Evolutionary conservation across 2,797 vertebrate species (phyloP).

Genomic region (Ptychobarbus kaznakovi): DNA sequence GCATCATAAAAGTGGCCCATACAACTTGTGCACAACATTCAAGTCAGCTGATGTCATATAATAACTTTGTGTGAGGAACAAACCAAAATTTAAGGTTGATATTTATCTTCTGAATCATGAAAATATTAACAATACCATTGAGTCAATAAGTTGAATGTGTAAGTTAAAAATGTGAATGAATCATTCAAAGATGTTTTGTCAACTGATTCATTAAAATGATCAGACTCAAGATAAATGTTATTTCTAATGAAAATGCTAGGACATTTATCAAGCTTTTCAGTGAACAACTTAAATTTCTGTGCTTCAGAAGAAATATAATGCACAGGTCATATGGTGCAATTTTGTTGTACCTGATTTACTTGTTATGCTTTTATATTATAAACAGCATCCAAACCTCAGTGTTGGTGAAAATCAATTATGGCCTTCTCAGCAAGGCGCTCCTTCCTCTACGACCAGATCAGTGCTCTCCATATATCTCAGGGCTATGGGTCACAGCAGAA

Average conservation of each 20-base stretch:
- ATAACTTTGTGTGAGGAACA: background rate
- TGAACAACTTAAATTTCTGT: background rate
- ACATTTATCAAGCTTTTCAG: background rate
- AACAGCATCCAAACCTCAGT: background rate
- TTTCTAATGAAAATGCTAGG: background rate
- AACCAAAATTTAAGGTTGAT: background rate
- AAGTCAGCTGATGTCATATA: background rate
- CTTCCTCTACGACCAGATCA: background rate
- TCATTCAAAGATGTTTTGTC: background rate
- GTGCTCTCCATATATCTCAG: background rate
- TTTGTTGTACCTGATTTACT: background rate
- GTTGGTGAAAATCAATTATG: background rate
- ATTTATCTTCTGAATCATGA: too few species aligned
- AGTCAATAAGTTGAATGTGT: background rate
- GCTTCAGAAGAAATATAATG: background rate
- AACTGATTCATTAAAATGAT: background rate
- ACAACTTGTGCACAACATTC: background rate
- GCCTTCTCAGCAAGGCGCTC: background rate
- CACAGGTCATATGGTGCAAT: background rate
- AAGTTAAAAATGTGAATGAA: background rate
- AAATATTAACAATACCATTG: too few species aligned
- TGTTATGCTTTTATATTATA: background rate
- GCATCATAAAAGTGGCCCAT: background rate
- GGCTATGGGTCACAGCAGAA: background rate
- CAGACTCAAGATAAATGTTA: background rate